Evolutionary conservation across 2,888 invertebrate species (phyloP).

Genomic region (Leucophenga maculata): DNA sequence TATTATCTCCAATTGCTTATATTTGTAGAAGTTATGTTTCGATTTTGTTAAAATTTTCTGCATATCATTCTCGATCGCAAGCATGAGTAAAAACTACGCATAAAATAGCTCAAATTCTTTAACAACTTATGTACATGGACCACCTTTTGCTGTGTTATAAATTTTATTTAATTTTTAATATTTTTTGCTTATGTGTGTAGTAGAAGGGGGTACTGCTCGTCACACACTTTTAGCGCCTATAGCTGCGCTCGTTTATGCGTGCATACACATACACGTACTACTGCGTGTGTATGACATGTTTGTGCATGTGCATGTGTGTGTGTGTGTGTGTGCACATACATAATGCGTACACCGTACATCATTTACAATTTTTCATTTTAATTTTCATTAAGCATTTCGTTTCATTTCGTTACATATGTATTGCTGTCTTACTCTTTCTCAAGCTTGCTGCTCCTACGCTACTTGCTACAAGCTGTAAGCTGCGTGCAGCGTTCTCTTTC

Average conservation of each 20-base stretch:
- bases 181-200: no score
- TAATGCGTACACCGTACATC: slow-evolving; percentile 56
- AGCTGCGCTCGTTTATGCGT: slow-evolving; percentile 23
- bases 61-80: no score
- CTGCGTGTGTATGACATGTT: slow-evolving; percentile 28
- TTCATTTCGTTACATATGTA: neutral
- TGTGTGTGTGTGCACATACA: slow-evolving; percentile 34
- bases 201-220: no score
- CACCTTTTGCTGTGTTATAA: no score
- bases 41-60: no score
- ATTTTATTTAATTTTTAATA: no score
- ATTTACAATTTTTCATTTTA: slow-evolving; percentile 71
- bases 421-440: neutral
- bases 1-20: no score
- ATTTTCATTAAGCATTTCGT: slow-evolving; percentile 69
- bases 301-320: slow-evolving; percentile 30
- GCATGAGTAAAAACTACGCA: no score
- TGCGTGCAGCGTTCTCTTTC: slow-evolving; percentile 21
- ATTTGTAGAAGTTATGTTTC: no score
- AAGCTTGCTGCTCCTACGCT: slow-evolving; percentile 10
- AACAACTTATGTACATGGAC: no score
- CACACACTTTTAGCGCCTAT: no score
- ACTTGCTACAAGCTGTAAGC: slow-evolving; percentile 17
- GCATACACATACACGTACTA: slow-evolving; percentile 15
- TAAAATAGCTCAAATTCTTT: no score